Evolutionary conservation across 53 echinoderm and acorn worm genomes (phyloP).

Genomic region (Actinopyga echinites): DNA sequence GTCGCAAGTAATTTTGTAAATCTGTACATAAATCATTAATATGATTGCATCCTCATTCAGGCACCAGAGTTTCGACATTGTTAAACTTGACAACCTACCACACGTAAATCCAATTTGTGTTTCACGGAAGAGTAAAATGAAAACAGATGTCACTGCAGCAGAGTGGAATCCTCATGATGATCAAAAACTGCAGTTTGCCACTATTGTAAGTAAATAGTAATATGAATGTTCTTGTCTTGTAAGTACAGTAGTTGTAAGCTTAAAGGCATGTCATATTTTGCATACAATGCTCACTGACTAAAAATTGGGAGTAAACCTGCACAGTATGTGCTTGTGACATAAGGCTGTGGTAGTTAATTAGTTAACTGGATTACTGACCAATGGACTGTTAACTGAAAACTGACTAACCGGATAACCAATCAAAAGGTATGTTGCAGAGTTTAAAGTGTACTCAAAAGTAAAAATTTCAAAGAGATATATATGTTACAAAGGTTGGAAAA

Average conservation of each 20-base stretch:
- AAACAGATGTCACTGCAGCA: slow-evolving; percentile 85
- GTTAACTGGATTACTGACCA: too few species aligned
- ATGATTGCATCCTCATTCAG: slow-evolving; percentile 36
- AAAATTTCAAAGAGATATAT: too few species aligned
- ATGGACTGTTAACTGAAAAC: too few species aligned
- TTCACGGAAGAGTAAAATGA: slow-evolving; percentile 78
- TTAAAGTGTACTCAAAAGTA: too few species aligned
- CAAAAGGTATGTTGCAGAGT: too few species aligned
- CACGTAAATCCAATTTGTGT: slow-evolving; percentile 45
- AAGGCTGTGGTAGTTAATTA: too few species aligned
- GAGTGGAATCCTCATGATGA: slow-evolving; percentile 84
- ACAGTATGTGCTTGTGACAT: too few species aligned
- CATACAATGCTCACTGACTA: not conserved
- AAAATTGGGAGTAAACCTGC: too few species aligned
- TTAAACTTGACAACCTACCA: slow-evolving; percentile 61
- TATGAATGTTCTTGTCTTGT: not conserved
- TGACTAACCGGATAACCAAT: too few species aligned
- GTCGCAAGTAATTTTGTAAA: too few species aligned
- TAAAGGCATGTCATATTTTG: not conserved
- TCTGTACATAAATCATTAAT: too few species aligned
- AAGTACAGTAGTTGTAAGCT: not conserved
- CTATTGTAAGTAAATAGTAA: slow-evolving; percentile 64
- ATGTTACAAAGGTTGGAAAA: too few species aligned
- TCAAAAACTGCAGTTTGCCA: slow-evolving; percentile 65
- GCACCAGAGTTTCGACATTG: slow-evolving; percentile 68